A percentile compares a stretch with the other conserved stretches of the same genome.
Conservation (phyloP, 2,797 vertebrate species). For the Meriones psammophilus region DNA sequence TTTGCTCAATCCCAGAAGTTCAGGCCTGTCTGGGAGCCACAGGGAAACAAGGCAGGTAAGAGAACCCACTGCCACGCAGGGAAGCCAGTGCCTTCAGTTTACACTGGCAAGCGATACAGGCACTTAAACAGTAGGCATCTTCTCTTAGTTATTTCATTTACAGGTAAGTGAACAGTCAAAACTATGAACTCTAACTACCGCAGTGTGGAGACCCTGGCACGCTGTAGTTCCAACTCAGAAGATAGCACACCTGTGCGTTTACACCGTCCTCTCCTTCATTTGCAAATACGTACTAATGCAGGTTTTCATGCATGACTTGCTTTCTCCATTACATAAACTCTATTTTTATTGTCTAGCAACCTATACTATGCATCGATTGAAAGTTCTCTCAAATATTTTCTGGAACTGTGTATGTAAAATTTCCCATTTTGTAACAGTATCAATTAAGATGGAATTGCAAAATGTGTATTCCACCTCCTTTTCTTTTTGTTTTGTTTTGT, state of each 20-base stretch:
- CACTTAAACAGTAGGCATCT: constrained; percentile 33
- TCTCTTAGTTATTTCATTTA: constrained; percentile 28
- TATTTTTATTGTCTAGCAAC: constrained; percentile 40
- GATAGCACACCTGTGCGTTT: not conserved
- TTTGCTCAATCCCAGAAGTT: not conserved
- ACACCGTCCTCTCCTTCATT: constrained; percentile 4
- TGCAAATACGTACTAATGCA: constrained; percentile 25
- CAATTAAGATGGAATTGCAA: constrained; percentile 21
- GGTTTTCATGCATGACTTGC: constrained; percentile 9
- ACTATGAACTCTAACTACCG: constrained; percentile 47
- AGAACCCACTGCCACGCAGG: not conserved
- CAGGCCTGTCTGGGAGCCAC: not conserved
- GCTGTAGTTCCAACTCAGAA: constrained; percentile 22
- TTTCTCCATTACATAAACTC: not conserved
- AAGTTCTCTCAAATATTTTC: constrained; percentile 8
- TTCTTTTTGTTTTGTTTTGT: too few relatives aligned
- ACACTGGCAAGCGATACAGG: not conserved
- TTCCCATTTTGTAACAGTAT: not conserved
- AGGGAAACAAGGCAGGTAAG: not conserved
- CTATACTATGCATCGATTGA: constrained; percentile 47
- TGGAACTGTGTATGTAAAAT: constrained; percentile 1
- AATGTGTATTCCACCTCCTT: not conserved
- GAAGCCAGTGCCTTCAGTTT: not conserved
- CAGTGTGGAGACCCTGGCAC: not conserved
- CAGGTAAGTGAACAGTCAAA: constrained; percentile 54